Base-by-base conservation (phyloP, 1,140 invertebrate species). In the Aphaenogaster floridana region DNA sequence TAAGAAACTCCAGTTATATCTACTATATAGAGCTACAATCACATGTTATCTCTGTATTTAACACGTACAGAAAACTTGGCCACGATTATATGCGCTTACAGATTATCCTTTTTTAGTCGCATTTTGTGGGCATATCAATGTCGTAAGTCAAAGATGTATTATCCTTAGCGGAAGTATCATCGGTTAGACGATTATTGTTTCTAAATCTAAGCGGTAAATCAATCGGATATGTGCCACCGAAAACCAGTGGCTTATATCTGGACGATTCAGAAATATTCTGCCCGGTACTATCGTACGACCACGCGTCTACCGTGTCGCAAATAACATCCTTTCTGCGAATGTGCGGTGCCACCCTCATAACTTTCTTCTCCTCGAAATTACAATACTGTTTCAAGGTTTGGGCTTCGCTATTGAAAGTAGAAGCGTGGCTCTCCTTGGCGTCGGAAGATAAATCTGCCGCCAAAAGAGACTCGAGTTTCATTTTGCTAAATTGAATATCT, bases 141-240 rank as follows among this genome's bases (percentile, higher is more conserved):
- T 97, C 95, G 90, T 96, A 97, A 34, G 96, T 97, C 92, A 96
- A 96, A n/a, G 96, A 59, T 13, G 85, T 87, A 52, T 28, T 57
- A 34, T 78, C 80, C 28, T 71, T 45, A 54, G 21, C 54, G 36
- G 63, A 54, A 89, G 72, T 50, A 52, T 83, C 39, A 72, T 88
- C 79, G n/a, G 39, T 78, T 72, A 77, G 48, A 72, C 57, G 28
- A 80, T 77, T 48, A 76, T 87, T 66, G 13, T 80, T 92, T 48
- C n/a, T 86, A 79, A 42, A 88, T 84, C 74, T 93, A 92, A 91
- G 94, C 42, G 97, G 97, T 88, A 96, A 95, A 93, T 98, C 97
- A 66, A 98, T 98, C 2, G 97, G 97, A 95, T 96, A 98, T 7
- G 98, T 98, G 50, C 98, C 97, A 74, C 97, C 97, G 92, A 98